phyloP scores from a whole-genome alignment of 30 jellyfish, hydroid and myxozoan species.

The Aurelia aurita complex sp. Pacific region DNA sequence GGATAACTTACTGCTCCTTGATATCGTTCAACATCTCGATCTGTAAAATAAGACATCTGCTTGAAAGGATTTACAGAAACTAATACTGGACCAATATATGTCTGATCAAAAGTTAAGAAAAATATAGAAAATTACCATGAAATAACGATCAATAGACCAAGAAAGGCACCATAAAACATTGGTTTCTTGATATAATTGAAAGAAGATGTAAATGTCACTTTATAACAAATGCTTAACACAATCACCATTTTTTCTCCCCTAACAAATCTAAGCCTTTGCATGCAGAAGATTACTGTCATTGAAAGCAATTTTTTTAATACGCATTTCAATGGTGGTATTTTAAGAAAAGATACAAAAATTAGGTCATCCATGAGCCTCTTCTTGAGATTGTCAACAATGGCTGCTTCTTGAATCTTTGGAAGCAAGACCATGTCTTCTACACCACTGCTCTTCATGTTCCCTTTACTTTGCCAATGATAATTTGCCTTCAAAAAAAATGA shows the following conservation, averaged over 20 bases:
- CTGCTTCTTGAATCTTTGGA: constrained; percentile 96
- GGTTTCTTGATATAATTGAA: no score
- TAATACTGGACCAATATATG: constrained; percentile 99
- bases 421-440: constrained; percentile 99
- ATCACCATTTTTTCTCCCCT: no score
- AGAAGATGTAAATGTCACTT: no score
- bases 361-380: constrained; percentile 95
- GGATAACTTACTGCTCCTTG: constrained; percentile 94
- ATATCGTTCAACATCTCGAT: constrained; percentile 92
- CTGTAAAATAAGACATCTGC: constrained; percentile 96
- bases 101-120: constrained; percentile 53
- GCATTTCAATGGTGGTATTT: no score
- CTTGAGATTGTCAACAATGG: constrained; percentile 95
- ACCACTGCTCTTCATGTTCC: constrained; percentile 97
- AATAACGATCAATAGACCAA: no score
- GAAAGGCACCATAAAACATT: no score
- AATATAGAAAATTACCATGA: not conserved
- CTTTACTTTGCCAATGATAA: constrained; percentile 99
- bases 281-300: no score
- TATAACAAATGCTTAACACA: no score
- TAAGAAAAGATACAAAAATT: constrained; percentile 88
- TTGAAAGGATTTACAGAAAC: constrained; percentile 99
- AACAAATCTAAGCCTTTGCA: no score
- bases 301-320: no score
- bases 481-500: constrained; percentile 74